Evolutionary conservation across 2,797 vertebrate species (phyloP).

Genomic region (Malacoraja senta): DNA sequence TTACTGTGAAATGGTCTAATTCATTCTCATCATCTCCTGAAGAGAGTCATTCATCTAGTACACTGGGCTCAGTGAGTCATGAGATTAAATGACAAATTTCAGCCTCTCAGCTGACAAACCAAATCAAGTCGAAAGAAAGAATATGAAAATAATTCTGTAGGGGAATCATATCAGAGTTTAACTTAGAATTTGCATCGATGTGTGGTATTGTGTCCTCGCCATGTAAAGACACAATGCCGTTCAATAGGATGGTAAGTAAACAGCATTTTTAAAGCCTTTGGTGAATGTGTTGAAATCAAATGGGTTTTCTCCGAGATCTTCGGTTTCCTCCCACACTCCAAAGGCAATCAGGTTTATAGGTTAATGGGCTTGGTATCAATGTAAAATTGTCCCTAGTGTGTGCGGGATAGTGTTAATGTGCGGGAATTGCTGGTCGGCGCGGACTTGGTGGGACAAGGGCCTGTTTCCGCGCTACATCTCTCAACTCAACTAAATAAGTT

Average conservation of each 20-base stretch:
- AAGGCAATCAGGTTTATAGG: no score
- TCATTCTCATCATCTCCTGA: conserved; percentile 59
- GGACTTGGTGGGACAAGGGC: no score
- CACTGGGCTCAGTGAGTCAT: conserved; percentile 50
- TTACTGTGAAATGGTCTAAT: conserved; percentile 50
- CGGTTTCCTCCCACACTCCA: no score
- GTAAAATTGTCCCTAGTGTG: no score
- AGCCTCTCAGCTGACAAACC: conserved; percentile 58
- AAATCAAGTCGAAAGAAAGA: conserved; percentile 53
- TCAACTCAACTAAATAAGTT: neutral
- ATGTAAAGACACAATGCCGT: neutral
- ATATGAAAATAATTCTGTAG: conserved; percentile 47
- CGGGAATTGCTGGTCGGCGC: no score
- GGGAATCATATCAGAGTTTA: conserved; percentile 45
- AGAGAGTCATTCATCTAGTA: conserved; percentile 48
- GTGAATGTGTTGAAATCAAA: neutral
- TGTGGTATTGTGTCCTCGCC: conserved; percentile 3
- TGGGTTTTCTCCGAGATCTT: no score
- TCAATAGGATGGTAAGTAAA: neutral
- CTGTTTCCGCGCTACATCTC: no score
- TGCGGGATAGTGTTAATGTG: no score
- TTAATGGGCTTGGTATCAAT: no score
- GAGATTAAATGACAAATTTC: conserved; percentile 57
- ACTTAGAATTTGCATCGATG: conserved; percentile 47
- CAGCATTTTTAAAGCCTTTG: neutral